These are phyloP conservation scores for Acrocyrtus sp. DNA, from an alignment of 2,888 invertebrate species.

Conservation along the genomic window DNA sequence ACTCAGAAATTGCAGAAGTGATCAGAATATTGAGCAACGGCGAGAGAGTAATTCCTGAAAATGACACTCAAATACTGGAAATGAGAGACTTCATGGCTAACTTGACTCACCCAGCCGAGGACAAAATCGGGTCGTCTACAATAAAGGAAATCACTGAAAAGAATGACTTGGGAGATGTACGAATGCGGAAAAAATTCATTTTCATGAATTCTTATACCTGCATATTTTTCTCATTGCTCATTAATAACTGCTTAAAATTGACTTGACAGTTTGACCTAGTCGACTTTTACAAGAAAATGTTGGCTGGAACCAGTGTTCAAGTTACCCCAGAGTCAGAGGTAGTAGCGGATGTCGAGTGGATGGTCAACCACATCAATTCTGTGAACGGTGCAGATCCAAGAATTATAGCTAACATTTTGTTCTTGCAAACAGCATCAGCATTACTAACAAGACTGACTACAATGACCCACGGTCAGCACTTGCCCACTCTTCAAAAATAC, in stretches of 20 bases:
- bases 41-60: conserved; percentile 5
- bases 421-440: conserved; percentile 34
- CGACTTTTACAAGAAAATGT: conserved; percentile 19
- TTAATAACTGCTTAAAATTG: too few species aligned
- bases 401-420: conserved; percentile 35
- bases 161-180: conserved; percentile 35
- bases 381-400: conserved; percentile 36
- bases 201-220: not conserved
- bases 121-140: conserved; percentile 14
- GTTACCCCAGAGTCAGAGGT: conserved; percentile 27
- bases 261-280: conserved; percentile 22
- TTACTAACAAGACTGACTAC: conserved; percentile 35
- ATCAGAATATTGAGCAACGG: conserved; percentile 40
- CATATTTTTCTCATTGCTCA: too few species aligned
- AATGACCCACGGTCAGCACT: conserved; percentile 22
- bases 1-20: conserved; percentile 28
- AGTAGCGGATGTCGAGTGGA: conserved; percentile 35
- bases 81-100: conserved; percentile 32
- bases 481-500: conserved; percentile 34
- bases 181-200: not conserved
- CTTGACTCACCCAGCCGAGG: conserved; percentile 33
- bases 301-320: conserved; percentile 26
- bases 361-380: conserved; percentile 16
- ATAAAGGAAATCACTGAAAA: conserved; percentile 22
- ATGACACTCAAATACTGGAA: conserved; percentile 30